A percentile compares a stretch with the other conserved stretches of the same genome.
These are phyloP conservation scores for Drosophila mimica DNA, from an alignment of 2,888 invertebrate genomes.

Conservation along the genomic window DNA sequence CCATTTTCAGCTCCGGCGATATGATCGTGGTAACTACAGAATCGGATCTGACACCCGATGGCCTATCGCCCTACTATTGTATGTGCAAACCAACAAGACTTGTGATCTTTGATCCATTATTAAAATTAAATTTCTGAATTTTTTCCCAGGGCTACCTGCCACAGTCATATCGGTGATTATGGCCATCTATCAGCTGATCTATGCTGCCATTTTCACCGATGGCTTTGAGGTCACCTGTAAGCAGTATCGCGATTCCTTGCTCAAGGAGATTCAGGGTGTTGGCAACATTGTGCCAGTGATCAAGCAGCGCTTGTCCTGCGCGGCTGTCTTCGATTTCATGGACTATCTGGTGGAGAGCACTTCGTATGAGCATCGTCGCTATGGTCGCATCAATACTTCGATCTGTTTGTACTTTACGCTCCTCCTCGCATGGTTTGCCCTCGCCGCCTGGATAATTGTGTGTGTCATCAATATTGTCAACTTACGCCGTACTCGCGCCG, in stretches of 20 bases:
- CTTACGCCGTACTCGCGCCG: slow-evolving; percentile 83
- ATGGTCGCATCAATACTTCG: slow-evolving; percentile 90
- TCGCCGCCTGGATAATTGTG: slow-evolving; percentile 87
- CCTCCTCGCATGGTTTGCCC: slow-evolving; percentile 87
- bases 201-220: slow-evolving; percentile 89
- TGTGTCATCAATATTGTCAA: slow-evolving; percentile 86
- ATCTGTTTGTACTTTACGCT: slow-evolving; percentile 89
- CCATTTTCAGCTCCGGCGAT: slow-evolving; percentile 88
- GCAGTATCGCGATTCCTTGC: slow-evolving; percentile 89
- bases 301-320: slow-evolving; percentile 88
- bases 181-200: slow-evolving; percentile 88
- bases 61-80: slow-evolving; percentile 88
- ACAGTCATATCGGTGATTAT: slow-evolving; percentile 88
- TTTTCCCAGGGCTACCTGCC: slow-evolving; percentile 87
- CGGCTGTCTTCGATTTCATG: slow-evolving; percentile 92
- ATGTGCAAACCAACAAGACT: slow-evolving; percentile 23
- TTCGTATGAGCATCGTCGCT: slow-evolving; percentile 88
- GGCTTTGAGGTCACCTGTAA: slow-evolving; percentile 92
- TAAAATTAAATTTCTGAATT: not conserved
- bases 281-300: slow-evolving; percentile 84
- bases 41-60: slow-evolving; percentile 87
- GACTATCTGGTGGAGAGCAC: slow-evolving; percentile 91
- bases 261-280: slow-evolving; percentile 86
- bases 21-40: slow-evolving; percentile 88
- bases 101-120: not conserved